phyloP scores from a whole-genome alignment of 2,797 vertebrate species.

The Danio kyathit region DNA sequence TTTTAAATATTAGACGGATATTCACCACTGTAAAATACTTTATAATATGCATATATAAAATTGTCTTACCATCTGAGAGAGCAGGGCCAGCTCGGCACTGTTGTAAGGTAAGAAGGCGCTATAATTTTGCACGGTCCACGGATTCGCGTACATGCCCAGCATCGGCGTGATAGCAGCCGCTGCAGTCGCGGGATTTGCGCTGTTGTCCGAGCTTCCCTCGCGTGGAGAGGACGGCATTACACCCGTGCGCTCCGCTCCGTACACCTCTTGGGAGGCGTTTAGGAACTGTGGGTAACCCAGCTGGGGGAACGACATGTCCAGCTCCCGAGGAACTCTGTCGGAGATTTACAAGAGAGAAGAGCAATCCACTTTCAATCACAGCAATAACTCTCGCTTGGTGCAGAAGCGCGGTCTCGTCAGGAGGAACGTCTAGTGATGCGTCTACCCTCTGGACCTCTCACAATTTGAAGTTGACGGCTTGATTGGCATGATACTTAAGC shows the following conservation, averaged over 20 bases:
- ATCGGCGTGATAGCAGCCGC: conserved; percentile 91
- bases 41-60: background rate
- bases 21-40: background rate
- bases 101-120: conserved; percentile 96
- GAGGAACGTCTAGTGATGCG: conserved; percentile 92
- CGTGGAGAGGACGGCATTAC: conserved; percentile 84
- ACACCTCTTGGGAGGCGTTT: conserved; percentile 88
- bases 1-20: background rate
- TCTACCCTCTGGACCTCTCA: conserved; percentile 90
- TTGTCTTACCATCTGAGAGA: conserved; percentile 93
- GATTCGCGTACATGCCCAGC: conserved; percentile 94
- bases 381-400: conserved; percentile 67
- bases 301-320: conserved; percentile 96
- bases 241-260: conserved; percentile 88
- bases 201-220: conserved; percentile 84
- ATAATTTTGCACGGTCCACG: conserved; percentile 92
- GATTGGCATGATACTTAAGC: conserved; percentile 97
- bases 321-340: conserved; percentile 64
- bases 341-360: conserved; percentile 59
- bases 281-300: conserved; percentile 96
- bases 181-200: conserved; percentile 80
- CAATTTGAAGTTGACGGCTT: conserved; percentile 98
- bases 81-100: conserved; percentile 92
- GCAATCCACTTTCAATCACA: conserved; percentile 72
- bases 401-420: conserved; percentile 88